phyloP scores from a whole-genome alignment of 2,797 vertebrate species.

The Aselliscus stoliczkanus region DNA sequence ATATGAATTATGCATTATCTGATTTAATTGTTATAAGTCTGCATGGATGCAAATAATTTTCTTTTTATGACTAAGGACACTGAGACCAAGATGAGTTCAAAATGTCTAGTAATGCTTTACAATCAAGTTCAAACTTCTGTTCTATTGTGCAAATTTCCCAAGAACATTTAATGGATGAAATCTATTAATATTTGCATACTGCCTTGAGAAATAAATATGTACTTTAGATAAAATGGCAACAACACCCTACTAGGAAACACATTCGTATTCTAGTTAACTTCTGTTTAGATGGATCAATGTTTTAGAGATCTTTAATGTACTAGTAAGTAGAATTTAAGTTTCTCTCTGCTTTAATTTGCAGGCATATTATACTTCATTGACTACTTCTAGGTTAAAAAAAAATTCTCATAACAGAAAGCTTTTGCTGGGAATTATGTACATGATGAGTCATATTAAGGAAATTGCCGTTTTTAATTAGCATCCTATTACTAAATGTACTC shows the following conservation, averaged over 20 bases:
- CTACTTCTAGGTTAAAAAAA: neutral
- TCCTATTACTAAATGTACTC: neutral
- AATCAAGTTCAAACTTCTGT: neutral
- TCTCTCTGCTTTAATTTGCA: slow-evolving; percentile 10
- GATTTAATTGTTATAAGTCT: neutral
- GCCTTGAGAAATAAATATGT: neutral
- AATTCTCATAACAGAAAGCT: neutral
- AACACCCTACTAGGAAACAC: neutral
- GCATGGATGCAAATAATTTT: neutral
- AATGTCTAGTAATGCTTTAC: neutral
- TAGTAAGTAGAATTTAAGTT: neutral
- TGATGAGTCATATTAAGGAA: neutral
- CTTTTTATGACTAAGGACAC: neutral
- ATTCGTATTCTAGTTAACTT: neutral
- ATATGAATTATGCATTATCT: neutral
- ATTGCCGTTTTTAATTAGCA: neutral
- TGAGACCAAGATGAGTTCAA: neutral
- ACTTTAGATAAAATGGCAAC: neutral
- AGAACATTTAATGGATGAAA: neutral
- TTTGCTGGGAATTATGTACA: neutral
- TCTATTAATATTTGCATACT: neutral
- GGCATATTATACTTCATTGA: neutral
- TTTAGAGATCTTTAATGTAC: neutral
- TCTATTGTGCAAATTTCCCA: neutral
- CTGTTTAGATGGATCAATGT: neutral